These are phyloP conservation scores for Dinocampus coccinellae DNA, from an alignment of 2,888 invertebrate species.

Conservation along the genomic window DNA sequence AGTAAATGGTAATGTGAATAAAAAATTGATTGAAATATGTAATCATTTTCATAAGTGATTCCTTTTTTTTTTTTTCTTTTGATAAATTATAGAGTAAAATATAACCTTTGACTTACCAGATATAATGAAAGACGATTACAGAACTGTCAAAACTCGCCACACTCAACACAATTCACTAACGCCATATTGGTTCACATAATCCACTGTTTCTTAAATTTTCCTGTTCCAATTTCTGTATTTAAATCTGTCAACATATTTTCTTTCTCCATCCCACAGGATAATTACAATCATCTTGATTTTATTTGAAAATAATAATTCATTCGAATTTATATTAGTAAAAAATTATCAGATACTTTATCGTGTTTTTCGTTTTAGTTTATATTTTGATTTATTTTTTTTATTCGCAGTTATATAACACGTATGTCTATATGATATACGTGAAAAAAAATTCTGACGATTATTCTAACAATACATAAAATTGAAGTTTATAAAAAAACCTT, in stretches of 20 bases:
- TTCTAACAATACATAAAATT: no score
- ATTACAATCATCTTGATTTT: neutral
- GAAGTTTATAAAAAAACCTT: no score
- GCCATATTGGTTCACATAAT: slow-evolving; percentile 57
- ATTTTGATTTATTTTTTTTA: neutral
- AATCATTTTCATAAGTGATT: no score
- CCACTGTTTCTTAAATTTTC: neutral
- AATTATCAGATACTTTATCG: no score
- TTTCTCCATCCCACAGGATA: neutral
- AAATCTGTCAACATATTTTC: neutral
- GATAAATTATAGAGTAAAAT: slow-evolving; percentile 18
- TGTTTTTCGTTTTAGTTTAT: neutral
- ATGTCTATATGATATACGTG: neutral
- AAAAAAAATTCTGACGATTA: neutral
- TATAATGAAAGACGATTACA: slow-evolving; percentile 56
- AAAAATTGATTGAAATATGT: slow-evolving; percentile 4
- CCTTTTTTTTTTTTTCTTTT: neutral
- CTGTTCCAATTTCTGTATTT: slow-evolving; percentile 17
- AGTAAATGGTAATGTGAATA: neutral
- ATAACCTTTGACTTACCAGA: slow-evolving; percentile 60
- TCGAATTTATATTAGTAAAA: no score
- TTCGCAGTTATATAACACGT: neutral
- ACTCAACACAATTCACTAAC: neutral
- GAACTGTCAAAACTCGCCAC: slow-evolving; percentile 60
- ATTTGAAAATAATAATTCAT: neutral